phyloP scores from a whole-genome alignment of 2,113 vertebrate species.

The Eira barbara region DNA sequence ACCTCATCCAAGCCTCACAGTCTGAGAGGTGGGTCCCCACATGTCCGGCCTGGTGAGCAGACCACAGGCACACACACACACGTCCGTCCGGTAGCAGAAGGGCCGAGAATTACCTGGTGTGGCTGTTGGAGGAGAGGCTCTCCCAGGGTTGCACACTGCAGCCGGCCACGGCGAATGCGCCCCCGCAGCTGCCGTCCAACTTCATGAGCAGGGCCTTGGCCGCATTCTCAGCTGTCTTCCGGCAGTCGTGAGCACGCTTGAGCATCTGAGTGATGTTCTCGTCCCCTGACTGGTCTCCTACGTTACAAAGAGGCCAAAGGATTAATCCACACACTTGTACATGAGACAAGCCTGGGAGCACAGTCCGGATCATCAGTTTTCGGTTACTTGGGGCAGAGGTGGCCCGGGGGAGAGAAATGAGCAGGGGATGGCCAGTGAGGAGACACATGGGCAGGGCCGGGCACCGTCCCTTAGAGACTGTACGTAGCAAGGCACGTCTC shows the following conservation, averaged over 20 bases:
- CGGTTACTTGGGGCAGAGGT: not conserved
- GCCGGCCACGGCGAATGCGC: slow-evolving; percentile 84
- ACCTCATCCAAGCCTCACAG: not conserved
- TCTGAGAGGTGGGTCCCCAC: not conserved
- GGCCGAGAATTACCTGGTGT: slow-evolving; percentile 85
- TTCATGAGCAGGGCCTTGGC: slow-evolving; percentile 90
- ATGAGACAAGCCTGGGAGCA: not conserved
- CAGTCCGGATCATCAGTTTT: not conserved
- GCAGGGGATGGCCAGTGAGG: not conserved
- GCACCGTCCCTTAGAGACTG: not conserved
- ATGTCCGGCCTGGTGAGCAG: not conserved
- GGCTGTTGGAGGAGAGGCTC: slow-evolving; percentile 92
- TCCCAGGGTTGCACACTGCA: slow-evolving; percentile 90
- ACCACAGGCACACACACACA: not conserved
- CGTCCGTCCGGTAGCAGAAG: not conserved
- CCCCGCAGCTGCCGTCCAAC: slow-evolving; percentile 90
- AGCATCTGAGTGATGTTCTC: slow-evolving; percentile 90
- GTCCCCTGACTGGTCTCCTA: slow-evolving; percentile 87
- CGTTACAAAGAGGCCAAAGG: slow-evolving; percentile 63
- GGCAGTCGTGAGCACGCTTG: slow-evolving; percentile 89
- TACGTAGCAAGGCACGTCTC: not conserved
- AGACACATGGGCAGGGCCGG: fast-evolving
- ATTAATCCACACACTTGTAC: not conserved
- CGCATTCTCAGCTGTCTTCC: slow-evolving; percentile 90
- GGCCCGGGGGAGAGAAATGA: not conserved